These are phyloP conservation scores for Berghia stephanieae DNA, from an alignment of 1,140 invertebrate genomes.

Conservation along the genomic window DNA sequence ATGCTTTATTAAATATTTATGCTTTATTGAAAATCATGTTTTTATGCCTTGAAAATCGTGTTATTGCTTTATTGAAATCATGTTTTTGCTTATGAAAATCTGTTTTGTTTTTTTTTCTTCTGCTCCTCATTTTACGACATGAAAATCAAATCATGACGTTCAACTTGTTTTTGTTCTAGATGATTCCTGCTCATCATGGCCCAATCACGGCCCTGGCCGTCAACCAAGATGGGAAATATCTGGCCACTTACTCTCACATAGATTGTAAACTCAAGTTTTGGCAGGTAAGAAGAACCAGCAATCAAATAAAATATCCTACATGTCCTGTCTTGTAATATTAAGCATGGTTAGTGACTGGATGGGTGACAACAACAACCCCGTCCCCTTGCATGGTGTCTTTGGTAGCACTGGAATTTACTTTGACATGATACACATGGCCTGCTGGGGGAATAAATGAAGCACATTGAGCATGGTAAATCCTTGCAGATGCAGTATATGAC, in stretches of 20 bases:
- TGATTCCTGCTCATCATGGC: constrained; percentile 84
- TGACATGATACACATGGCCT: background rate
- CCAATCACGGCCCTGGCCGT: constrained; percentile 93
- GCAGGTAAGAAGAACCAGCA: constrained; percentile 80
- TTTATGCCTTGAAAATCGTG: too few species aligned
- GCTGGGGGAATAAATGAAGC: background rate
- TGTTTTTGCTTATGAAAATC: too few species aligned
- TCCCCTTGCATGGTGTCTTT: background rate
- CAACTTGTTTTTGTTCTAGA: constrained; percentile 68
- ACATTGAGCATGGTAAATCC: too few species aligned
- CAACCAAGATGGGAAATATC: constrained; percentile 95
- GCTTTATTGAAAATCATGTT: too few species aligned
- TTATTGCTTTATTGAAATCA: too few species aligned
- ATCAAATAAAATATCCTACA: too few species aligned
- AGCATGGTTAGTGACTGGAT: too few species aligned
- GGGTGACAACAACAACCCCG: background rate
- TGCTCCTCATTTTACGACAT: background rate
- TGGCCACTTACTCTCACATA: constrained; percentile 93
- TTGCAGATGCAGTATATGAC: too few species aligned
- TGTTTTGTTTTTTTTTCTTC: background rate
- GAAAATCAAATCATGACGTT: background rate
- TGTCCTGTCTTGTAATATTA: background rate
- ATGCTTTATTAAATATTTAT: too few species aligned
- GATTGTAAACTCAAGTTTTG: constrained; percentile 98
- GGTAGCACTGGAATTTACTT: background rate